Conservation (phyloP, 2,113 vertebrate species). For the Platycercus adscitus region DNA sequence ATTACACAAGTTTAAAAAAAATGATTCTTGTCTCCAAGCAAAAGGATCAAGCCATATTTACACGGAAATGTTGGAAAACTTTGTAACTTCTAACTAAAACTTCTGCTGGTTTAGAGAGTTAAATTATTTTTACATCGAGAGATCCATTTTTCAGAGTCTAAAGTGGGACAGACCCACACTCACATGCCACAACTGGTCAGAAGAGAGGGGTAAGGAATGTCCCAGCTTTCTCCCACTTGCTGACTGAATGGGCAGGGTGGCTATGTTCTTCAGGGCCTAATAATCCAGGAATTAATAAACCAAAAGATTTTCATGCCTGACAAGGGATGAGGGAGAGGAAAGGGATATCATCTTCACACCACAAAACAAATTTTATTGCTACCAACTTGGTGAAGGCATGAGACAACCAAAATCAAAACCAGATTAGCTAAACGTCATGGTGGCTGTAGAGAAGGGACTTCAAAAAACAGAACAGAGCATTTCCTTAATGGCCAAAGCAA, state of each 20-base stretch:
- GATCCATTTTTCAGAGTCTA: background rate
- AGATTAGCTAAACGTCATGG: background rate
- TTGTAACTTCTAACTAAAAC: background rate
- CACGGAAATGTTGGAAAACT: background rate
- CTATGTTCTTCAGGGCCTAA: background rate
- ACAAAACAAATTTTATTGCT: background rate
- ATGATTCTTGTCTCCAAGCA: background rate
- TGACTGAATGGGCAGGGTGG: background rate
- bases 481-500: background rate
- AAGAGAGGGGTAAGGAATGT: accelerated
- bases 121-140: background rate
- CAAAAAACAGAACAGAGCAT: background rate
- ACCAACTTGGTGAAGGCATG: background rate
- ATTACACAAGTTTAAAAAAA: background rate
- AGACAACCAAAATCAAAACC: background rate
- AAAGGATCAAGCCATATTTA: background rate
- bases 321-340: background rate
- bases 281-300: background rate
- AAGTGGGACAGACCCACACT: background rate
- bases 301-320: background rate
- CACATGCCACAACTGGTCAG: background rate
- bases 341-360: background rate
- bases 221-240: background rate
- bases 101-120: background rate
- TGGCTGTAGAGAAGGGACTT: background rate